These are phyloP conservation scores for Diarsia dahlii DNA, from an alignment of 2,888 invertebrate genomes.

Conservation along the genomic window DNA sequence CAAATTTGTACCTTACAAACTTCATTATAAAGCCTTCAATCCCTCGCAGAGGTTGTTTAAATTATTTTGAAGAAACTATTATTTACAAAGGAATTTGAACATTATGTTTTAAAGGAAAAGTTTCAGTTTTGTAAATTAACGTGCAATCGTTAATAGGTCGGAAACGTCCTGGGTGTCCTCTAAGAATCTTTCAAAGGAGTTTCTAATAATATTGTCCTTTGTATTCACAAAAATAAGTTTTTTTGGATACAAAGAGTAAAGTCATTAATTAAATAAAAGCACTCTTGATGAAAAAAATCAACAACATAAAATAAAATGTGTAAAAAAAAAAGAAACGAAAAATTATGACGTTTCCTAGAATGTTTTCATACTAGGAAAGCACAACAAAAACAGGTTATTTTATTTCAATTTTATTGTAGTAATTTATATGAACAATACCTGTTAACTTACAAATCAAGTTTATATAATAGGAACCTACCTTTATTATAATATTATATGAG, in stretches of 20 bases:
- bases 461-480: conserved; percentile 17
- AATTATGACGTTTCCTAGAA: neutral
- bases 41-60: conserved; percentile 32
- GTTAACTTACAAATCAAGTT: neutral
- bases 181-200: conserved; percentile 30
- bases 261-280: conserved; percentile 1
- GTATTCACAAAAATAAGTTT: neutral
- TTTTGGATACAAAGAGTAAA: too few species aligned
- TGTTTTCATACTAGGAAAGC: neutral
- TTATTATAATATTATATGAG: conserved; percentile 16
- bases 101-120: conserved; percentile 63
- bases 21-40: conserved; percentile 57
- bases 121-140: conserved; percentile 57
- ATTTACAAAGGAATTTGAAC: conserved; percentile 70
- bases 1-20: conserved; percentile 62
- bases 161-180: conserved; percentile 59
- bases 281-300: neutral
- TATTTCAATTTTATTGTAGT: conserved; percentile 33
- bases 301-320: neutral
- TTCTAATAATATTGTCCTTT: conserved; percentile 35
- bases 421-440: conserved; percentile 17
- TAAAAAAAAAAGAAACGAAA: too few species aligned
- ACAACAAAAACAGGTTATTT: neutral
- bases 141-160: conserved; percentile 50
- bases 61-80: conserved; percentile 63